A percentile compares a stretch with the other conserved stretches of the same genome.
phyloP scores from a whole-genome alignment of 2,113 vertebrate species.

The Daphoenositta chrysoptera region DNA sequence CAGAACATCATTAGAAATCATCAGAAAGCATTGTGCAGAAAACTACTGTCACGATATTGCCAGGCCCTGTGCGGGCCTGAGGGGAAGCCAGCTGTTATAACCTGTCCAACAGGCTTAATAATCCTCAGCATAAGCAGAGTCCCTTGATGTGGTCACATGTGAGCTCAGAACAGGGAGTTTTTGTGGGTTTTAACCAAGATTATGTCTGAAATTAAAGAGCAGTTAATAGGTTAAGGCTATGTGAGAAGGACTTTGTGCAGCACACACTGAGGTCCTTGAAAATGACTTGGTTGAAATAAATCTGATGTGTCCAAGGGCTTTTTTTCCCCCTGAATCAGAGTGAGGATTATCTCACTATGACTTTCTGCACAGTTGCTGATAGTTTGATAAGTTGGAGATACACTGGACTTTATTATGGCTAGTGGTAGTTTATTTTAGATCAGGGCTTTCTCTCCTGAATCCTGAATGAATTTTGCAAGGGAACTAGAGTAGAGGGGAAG shows the following conservation, averaged over 20 bases:
- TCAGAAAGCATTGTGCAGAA: background rate
- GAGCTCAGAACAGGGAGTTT: conserved; percentile 17
- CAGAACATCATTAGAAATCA: background rate
- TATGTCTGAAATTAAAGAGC: conserved; percentile 10
- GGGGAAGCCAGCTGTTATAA: background rate
- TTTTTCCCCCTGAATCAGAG: background rate
- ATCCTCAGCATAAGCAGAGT: background rate
- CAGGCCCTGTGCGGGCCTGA: background rate
- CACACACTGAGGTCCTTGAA: background rate
- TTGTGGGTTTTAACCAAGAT: conserved; percentile 10
- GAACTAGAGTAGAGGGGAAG: background rate
- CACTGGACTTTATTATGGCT: conserved; percentile 47
- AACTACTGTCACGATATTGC: background rate
- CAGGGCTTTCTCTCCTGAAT: background rate
- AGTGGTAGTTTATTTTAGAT: background rate
- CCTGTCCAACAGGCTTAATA: conserved; percentile 4
- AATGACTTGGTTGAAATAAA: background rate
- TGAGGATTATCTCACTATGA: background rate
- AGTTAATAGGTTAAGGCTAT: background rate
- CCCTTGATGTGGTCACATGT: conserved; percentile 43
- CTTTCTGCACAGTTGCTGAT: conserved; percentile 1
- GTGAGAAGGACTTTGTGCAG: background rate
- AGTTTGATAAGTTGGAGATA: background rate
- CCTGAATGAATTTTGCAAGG: background rate
- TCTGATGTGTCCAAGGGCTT: background rate